Conservation (phyloP, 2,888 invertebrate genomes). For the Apamea epomidion region DNA sequence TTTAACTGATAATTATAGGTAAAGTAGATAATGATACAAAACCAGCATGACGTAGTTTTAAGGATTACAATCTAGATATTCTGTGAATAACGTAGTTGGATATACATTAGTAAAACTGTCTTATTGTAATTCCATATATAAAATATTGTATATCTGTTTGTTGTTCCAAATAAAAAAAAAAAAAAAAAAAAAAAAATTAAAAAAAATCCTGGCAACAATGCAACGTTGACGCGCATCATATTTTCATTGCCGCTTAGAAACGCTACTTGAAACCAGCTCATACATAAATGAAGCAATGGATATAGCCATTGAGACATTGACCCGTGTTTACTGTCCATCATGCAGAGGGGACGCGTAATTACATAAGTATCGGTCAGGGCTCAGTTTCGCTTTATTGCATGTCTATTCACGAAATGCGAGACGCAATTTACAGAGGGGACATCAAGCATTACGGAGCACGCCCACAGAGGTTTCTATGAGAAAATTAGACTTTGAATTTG, state of each 20-base stretch:
- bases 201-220: not conserved
- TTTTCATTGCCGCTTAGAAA: constrained; percentile 6
- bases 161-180: too few species aligned
- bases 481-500: not conserved
- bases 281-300: constrained; percentile 18
- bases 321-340: constrained; percentile 13
- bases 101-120: too few species aligned
- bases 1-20: too few species aligned
- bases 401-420: constrained; percentile 20
- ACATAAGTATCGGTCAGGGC: constrained; percentile 21
- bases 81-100: too few species aligned
- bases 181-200: too few species aligned
- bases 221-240: not conserved
- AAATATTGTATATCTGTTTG: too few species aligned
- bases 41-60: too few species aligned
- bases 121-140: too few species aligned
- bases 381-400: constrained; percentile 25
- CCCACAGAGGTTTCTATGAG: not conserved
- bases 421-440: constrained; percentile 21
- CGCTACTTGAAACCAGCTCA: not conserved
- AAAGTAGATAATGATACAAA: too few species aligned
- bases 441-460: not conserved
- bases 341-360: constrained; percentile 35
- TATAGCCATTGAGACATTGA: constrained; percentile 8
- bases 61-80: too few species aligned